phyloP scores from a whole-genome alignment of 2,888 invertebrate genomes.

The Schrankia costaestrigalis region DNA sequence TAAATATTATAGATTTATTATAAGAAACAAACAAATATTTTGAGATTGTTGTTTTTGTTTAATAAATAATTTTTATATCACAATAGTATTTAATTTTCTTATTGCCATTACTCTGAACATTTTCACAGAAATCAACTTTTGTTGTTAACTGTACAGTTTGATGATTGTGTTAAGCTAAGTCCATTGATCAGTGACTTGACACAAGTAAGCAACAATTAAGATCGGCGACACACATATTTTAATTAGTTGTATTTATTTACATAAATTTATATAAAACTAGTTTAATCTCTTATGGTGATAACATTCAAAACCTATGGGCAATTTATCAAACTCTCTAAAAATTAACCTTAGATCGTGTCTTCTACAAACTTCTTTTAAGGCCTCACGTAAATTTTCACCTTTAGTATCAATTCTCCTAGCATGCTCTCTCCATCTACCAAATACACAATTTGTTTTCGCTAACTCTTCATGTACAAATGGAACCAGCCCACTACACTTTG shows the following conservation, averaged over 20 bases:
- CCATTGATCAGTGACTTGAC: no score
- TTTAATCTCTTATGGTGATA: constrained; percentile 45
- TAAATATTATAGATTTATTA: no score
- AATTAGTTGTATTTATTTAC: neutral
- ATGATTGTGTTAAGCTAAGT: no score
- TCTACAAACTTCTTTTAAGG: constrained; percentile 57
- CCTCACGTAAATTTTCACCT: constrained; percentile 42
- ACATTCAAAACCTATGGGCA: constrained; percentile 62
- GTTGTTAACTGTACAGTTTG: no score
- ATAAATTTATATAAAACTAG: constrained; percentile 17
- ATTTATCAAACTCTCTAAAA: constrained; percentile 49
- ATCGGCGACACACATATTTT: no score
- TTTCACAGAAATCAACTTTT: no score
- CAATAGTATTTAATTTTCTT: no score
- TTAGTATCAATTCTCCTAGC: constrained; percentile 50
- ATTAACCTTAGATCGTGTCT: constrained; percentile 53
- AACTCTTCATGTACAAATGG: constrained; percentile 53
- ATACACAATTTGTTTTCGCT: constrained; percentile 66
- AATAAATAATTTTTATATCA: no score
- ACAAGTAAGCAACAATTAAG: no score
- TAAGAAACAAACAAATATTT: no score
- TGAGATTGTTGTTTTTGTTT: no score
- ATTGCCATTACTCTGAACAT: no score
- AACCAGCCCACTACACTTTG: constrained; percentile 58
- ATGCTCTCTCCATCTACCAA: constrained; percentile 69